Evolutionary conservation across 1,140 invertebrate genomes (phyloP).

Genomic region (Melanaphis sacchari): DNA sequence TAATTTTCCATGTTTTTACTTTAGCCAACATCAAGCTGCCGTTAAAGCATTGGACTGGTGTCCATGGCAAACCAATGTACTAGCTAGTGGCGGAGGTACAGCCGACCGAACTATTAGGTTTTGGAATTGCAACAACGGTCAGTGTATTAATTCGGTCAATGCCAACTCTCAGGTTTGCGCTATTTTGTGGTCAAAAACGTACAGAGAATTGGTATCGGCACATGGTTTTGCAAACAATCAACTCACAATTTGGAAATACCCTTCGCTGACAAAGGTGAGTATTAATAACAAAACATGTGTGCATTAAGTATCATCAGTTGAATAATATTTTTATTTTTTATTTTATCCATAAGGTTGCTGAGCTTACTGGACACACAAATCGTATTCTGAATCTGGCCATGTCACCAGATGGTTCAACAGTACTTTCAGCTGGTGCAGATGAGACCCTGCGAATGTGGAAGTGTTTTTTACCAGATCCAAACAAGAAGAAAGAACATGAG

Average conservation of each 20-base stretch:
- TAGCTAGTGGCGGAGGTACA: conserved; percentile 96
- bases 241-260: conserved; percentile 96
- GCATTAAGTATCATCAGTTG: not conserved
- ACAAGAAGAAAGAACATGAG: conserved; percentile 71
- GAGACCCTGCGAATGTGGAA: conserved; percentile 96
- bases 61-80: conserved; percentile 87
- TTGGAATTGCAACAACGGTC: conserved; percentile 92
- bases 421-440: conserved; percentile 92
- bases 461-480: conserved; percentile 82
- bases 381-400: conserved; percentile 90
- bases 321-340: not conserved
- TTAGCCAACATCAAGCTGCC: conserved; percentile 80
- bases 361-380: conserved; percentile 86
- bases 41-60: conserved; percentile 95
- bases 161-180: conserved; percentile 92
- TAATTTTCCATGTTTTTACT: conserved; percentile 57
- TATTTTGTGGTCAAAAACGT: conserved; percentile 90
- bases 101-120: conserved; percentile 88
- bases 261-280: conserved; percentile 79
- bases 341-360: conserved; percentile 68
- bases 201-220: conserved; percentile 93
- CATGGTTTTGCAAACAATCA: conserved; percentile 97
- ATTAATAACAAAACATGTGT: not conserved
- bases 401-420: conserved; percentile 92
- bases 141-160: conserved; percentile 82